Conservation (phyloP, 2,797 vertebrate species). For the Anas bahamensis region DNA sequence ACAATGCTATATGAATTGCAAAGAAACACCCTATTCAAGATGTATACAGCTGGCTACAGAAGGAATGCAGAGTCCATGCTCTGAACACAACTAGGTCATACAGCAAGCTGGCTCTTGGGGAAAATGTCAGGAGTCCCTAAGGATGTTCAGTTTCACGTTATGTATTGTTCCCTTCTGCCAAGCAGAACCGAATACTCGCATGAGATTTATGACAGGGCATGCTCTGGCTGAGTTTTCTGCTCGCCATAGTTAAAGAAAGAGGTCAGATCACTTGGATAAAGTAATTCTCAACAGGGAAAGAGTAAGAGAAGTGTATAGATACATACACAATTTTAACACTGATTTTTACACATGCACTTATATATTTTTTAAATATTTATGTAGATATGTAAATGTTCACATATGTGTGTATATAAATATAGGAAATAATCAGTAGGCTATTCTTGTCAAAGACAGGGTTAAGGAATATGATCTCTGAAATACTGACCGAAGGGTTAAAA, state of each 20-base stretch:
- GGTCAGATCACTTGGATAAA: neutral
- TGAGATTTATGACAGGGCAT: neutral
- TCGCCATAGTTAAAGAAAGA: neutral
- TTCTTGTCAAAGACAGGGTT: neutral
- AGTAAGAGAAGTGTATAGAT: neutral
- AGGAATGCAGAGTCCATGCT: slow-evolving; percentile 2
- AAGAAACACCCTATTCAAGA: neutral
- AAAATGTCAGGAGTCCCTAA: neutral
- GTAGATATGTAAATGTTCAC: neutral
- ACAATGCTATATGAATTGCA: neutral
- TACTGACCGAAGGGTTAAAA: neutral
- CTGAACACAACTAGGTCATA: neutral
- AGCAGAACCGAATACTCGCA: neutral
- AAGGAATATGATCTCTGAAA: neutral
- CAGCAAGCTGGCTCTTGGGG: neutral
- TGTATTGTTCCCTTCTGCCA: neutral
- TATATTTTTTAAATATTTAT: neutral
- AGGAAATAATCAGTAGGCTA: neutral
- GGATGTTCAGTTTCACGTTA: neutral
- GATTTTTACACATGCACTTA: neutral
- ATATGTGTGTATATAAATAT: neutral
- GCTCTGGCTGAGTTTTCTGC: neutral
- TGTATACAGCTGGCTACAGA: neutral
- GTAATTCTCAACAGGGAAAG: neutral
- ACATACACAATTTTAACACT: neutral